phyloP scores from a whole-genome alignment of 1,140 invertebrate genomes.

The Drosophila pallidifrons region DNA sequence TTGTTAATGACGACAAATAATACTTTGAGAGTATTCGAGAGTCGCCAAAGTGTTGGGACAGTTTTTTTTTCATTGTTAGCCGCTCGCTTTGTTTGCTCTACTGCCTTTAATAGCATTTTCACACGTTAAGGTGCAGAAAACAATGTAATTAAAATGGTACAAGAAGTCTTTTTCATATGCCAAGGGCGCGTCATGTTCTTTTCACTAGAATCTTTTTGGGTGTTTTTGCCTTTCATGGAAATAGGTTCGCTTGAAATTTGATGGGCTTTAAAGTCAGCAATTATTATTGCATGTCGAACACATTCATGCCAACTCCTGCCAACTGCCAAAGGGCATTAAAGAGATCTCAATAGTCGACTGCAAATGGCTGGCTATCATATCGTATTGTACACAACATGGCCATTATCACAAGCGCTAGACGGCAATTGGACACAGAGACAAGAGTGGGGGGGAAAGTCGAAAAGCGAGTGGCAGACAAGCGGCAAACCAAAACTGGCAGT shows the following conservation, averaged over 20 bases:
- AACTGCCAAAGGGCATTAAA: conserved; percentile 54
- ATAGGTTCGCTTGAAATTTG: neutral
- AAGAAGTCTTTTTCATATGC: conserved; percentile 44
- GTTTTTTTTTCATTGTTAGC: conserved; percentile 23
- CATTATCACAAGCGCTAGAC: conserved; percentile 36
- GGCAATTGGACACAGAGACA: neutral
- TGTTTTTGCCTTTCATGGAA: neutral
- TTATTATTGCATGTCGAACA: neutral
- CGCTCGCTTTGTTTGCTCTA: conserved; percentile 28
- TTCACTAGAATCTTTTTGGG: conserved; percentile 12
- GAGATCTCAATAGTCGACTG: conserved; percentile 41
- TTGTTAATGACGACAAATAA: neutral
- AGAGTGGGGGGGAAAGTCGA: conserved; percentile 10
- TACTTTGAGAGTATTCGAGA: conserved; percentile 4
- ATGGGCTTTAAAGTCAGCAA: neutral
- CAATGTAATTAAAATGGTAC: conserved; percentile 74
- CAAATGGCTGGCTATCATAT: conserved; percentile 32
- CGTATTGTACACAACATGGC: conserved; percentile 43
- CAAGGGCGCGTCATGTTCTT: conserved; percentile 14
- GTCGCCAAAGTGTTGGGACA: conserved; percentile 6
- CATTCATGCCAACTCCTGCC: conserved; percentile 8
- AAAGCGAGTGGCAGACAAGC: conserved; percentile 52
- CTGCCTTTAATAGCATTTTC: conserved; percentile 61
- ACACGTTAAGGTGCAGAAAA: conserved; percentile 76
- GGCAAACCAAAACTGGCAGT: conserved; percentile 77